Base-by-base conservation (phyloP, 2,888 invertebrate species). In the Mesorhabditis sp. region DNA sequence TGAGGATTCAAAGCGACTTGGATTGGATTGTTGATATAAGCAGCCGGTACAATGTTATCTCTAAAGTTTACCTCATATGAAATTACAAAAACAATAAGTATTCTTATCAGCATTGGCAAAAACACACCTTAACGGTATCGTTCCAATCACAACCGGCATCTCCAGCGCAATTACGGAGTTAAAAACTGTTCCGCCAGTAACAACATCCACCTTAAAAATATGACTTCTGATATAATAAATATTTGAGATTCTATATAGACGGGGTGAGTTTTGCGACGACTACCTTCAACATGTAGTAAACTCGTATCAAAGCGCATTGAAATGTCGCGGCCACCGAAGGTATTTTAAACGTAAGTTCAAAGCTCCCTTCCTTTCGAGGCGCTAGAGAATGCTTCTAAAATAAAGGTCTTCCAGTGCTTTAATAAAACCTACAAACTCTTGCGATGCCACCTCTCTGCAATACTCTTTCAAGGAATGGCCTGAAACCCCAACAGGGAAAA, bases 131-230 rank as follows among this genome's bases (percentile, higher is more conserved):
- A 50, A 50, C n/a, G 58, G 58, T 13, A 50, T 50, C 58, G 58
- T 50, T 10, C 58, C 58, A n/a, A 50, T 50, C 58, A 50, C n/a
- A n/a, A 50, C 10, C n/a, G 58, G 58, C 58, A 50, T 50, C n/a
- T 50, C n/a, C 10, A 50, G 58, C n/a, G 7, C n/a, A 13, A 50
- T n/a, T 50, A 13, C n/a, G 7, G 58, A 50, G 58, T 50, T 50
- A n/a, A 50, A 50, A 1, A 28, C 28, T 50, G 58, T 50, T 10
- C 10, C 58, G 7, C n/a, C 58, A 13, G 58, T 50, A n/a, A n/a
- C 7, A n/a, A n/a, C 58, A 50, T 10, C 58, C 7, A 50, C 58
- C 58, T 50, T 10, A n/a, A n/a, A 50, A 28, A 28, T 28, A 28
- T 28, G 28, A 28, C 28, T 28, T 28, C 28, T 28, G 28, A 28